phyloP scores from a whole-genome alignment of 2,888 invertebrate species.

The Rhagium mordax region DNA sequence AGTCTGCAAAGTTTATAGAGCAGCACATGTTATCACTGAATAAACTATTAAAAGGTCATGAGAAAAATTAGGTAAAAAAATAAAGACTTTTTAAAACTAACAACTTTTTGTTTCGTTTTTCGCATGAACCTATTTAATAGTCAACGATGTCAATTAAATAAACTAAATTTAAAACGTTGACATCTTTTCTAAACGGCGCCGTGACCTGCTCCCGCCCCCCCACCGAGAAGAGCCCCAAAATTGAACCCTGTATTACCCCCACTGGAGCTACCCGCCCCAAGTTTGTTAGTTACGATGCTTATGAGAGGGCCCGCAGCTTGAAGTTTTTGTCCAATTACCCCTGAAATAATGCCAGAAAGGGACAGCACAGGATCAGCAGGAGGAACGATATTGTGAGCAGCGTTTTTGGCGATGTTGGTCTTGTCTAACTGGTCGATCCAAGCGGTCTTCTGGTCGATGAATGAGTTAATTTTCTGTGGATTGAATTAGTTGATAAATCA shows the following conservation, averaged over 20 bases:
- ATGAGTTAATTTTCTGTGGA: constrained; percentile 85
- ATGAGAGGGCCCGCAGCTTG: constrained; percentile 73
- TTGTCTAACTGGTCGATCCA: constrained; percentile 80
- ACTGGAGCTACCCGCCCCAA: constrained; percentile 72
- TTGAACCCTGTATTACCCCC: constrained; percentile 73
- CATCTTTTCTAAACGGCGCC: constrained; percentile 33
- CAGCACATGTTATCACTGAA: not conserved
- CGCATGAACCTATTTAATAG: not conserved
- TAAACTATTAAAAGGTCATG: not conserved
- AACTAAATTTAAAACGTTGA: not conserved
- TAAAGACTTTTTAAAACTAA: not conserved
- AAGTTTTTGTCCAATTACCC: constrained; percentile 79
- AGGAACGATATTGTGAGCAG: constrained; percentile 80
- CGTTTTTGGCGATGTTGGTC: constrained; percentile 83
- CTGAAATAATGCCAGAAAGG: constrained; percentile 78
- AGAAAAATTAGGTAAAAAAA: not conserved
- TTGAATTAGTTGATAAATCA: constrained; percentile 33
- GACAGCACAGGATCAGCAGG: constrained; percentile 72
- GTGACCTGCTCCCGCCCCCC: constrained; percentile 59
- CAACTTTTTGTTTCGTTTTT: too few relatives aligned
- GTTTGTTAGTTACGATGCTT: constrained; percentile 78
- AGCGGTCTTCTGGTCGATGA: constrained; percentile 85
- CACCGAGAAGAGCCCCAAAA: constrained; percentile 72
- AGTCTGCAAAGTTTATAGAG: not conserved
- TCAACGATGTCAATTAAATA: not conserved